These are phyloP conservation scores for Drosophila ohnishii DNA, from an alignment of 1,140 invertebrate species.

Conservation along the genomic window DNA sequence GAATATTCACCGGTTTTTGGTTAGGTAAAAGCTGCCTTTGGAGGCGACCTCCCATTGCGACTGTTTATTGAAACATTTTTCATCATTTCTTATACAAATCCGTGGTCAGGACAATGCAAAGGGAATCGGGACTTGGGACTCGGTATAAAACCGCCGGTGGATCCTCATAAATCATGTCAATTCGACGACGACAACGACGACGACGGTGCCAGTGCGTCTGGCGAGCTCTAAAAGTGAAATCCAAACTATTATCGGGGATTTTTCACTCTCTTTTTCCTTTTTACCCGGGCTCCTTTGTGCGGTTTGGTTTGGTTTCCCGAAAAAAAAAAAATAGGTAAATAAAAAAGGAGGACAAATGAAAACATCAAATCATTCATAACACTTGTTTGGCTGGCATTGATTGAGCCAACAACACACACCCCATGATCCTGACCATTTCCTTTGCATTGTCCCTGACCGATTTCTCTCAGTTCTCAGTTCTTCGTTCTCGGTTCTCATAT, in stretches of 20 bases:
- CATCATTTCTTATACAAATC: constrained; percentile 65
- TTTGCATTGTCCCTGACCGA: constrained; percentile 54
- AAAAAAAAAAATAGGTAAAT: constrained; percentile 16
- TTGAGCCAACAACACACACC: constrained; percentile 72
- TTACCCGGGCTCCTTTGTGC: constrained; percentile 55
- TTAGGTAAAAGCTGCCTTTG: constrained; percentile 2
- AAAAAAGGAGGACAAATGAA: constrained; percentile 62
- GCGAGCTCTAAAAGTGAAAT: constrained; percentile 63
- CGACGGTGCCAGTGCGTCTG: constrained; percentile 67
- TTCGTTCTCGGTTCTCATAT: background rate
- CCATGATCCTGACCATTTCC: constrained; percentile 76
- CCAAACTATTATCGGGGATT: constrained; percentile 68
- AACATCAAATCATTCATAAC: constrained; percentile 80
- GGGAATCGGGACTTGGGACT: constrained; percentile 14
- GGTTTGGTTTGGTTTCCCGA: constrained; percentile 49
- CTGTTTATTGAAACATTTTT: constrained; percentile 74
- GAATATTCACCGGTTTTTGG: constrained; percentile 2
- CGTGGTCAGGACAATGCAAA: constrained; percentile 43
- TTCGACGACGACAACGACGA: constrained; percentile 29
- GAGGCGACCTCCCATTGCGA: constrained; percentile 35
- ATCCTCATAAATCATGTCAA: constrained; percentile 72
- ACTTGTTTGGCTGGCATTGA: constrained; percentile 77
- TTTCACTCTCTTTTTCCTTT: constrained; percentile 34
- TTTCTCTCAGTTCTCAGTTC: constrained; percentile 5
- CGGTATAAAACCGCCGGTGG: constrained; percentile 11